phyloP scores from a whole-genome alignment of 2,888 invertebrate genomes.

The Xanthorhoe spadicearia region DNA sequence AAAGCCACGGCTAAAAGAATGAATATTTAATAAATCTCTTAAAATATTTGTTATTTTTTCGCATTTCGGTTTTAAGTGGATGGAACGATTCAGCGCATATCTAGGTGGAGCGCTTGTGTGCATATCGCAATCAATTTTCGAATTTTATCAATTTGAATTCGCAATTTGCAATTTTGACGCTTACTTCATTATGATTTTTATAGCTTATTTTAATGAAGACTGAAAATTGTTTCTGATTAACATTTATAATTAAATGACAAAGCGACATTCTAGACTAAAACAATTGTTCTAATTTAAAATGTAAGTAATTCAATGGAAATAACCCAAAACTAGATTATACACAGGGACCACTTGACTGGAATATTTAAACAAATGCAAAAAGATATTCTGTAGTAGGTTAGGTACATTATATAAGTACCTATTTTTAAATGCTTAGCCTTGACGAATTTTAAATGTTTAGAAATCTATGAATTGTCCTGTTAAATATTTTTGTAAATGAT shows the following conservation, averaged over 20 bases:
- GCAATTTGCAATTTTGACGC: conserved; percentile 81
- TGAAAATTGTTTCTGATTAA: conserved; percentile 20
- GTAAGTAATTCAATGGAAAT: neutral
- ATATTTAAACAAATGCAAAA: neutral
- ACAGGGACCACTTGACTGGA: neutral
- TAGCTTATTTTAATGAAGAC: conserved; percentile 32
- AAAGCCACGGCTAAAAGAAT: neutral
- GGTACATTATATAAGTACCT: no score
- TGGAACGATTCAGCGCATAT: neutral
- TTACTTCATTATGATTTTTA: conserved; percentile 55
- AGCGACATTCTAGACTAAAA: neutral
- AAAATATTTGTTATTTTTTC: neutral
- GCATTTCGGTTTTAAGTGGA: conserved; percentile 5
- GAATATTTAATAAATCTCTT: neutral
- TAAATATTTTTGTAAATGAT: conserved; percentile 38
- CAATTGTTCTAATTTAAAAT: neutral
- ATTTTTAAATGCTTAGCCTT: neutral
- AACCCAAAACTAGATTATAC: neutral
- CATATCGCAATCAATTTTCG: conserved; percentile 83
- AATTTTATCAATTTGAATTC: conserved; percentile 79
- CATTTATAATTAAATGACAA: neutral
- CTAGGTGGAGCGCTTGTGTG: conserved; percentile 62
- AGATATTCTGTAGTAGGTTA: no score
- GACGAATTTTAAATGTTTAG: neutral
- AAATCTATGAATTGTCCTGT: conserved; percentile 6